A percentile compares a stretch with the other conserved stretches of the same genome.
Conservation (phyloP, 2,888 invertebrate genomes). For the Spilarctia lutea region DNA sequence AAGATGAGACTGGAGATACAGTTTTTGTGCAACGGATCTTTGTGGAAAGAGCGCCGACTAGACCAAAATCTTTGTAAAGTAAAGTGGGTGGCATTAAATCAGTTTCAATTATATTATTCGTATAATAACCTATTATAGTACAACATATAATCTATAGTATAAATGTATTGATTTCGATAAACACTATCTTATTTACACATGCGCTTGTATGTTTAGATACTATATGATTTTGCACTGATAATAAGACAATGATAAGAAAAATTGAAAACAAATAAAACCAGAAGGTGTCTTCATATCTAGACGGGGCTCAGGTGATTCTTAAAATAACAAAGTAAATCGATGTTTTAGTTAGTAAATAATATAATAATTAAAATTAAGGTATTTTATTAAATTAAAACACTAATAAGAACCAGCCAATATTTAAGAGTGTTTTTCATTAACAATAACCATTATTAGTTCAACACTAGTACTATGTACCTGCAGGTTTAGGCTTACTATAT, state of each 20-base stretch:
- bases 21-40: constrained; percentile 50
- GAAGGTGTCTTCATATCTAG: neutral
- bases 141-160: neutral
- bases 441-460: too few species aligned
- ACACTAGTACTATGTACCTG: too few species aligned
- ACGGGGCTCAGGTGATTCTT: neutral
- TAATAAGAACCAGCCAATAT: neutral
- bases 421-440: neutral
- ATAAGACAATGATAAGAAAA: neutral
- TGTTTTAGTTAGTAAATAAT: neutral
- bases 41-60: constrained; percentile 44
- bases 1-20: constrained; percentile 39
- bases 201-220: neutral
- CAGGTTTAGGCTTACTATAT: too few species aligned
- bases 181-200: neutral
- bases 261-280: neutral
- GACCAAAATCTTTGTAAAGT: constrained; percentile 48
- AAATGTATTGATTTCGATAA: neutral
- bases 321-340: neutral
- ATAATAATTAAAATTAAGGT: neutral
- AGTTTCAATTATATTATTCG: neutral
- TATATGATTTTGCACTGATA: neutral
- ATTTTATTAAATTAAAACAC: neutral
- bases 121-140: neutral
- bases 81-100: neutral